Base-by-base conservation (phyloP, 1,140 invertebrate species). In the Nomia melanderi region DNA sequence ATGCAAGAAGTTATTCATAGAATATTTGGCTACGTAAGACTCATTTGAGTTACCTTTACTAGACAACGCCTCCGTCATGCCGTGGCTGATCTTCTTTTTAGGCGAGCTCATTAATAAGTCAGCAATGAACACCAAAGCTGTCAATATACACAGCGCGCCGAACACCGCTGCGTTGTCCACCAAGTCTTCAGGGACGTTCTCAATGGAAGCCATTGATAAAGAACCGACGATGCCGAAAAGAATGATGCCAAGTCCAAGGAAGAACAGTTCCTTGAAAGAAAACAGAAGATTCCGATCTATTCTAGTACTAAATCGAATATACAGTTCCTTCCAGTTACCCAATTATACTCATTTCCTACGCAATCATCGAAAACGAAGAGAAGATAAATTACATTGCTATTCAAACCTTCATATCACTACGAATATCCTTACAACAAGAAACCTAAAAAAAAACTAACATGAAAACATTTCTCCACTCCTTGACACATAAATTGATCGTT, bases 91-190 rank as follows among this genome's bases (percentile, higher is more conserved):
- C 69, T 89, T 88, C 44, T 76, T 82, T 31, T 84, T 81, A 3
- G 86, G 88, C 0, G 87, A 79, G 17, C 78, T 86, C 87, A 92
- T 92, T 67, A 92, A 69, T 59, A 92, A 54, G 85, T 96, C 95
- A 23, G 94, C 86, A 7, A 96, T 93, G 89, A 96, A 96, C 4
- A 96, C 90, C 2, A 94, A 92, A 1, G 94, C 95, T 0, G 95
- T 95, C 9, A 95, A 72, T 8, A 96, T 88, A n/a, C 95, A 95
- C 6, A 96, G 89, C 12, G 93, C 93, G 1, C 95, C 95, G 17
- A 96, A 92, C 27, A 96, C 93, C 0, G 95, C 94, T 0, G 95
- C 95, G 88, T 96, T 96, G 79, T 95, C 95, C 7, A 96, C 90
- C 56, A 96, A 89, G 50, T 94, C 93, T 12, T 91, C 86, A 4